Evolutionary conservation across 2,888 invertebrate genomes (phyloP).

Genomic region (Callinectes sapidus): DNA sequence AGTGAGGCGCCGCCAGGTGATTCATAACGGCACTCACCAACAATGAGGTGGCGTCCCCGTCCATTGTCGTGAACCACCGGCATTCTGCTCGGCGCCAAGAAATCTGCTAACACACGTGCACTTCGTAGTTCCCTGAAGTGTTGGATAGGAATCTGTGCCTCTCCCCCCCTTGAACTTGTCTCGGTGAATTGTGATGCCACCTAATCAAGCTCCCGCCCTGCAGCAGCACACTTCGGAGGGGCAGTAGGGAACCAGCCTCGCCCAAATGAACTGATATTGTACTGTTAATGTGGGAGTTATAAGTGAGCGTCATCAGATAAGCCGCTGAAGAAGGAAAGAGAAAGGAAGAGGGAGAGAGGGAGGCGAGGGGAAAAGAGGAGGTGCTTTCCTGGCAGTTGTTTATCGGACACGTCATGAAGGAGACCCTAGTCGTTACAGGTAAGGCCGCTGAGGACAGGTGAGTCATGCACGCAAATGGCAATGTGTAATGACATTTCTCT

Average conservation of each 20-base stretch:
- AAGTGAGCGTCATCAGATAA: background rate
- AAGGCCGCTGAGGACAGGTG: background rate
- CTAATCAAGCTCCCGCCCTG: background rate
- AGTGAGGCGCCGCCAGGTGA: background rate
- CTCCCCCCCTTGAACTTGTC: background rate
- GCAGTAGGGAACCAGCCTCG: background rate
- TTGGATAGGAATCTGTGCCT: background rate
- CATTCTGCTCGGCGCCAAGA: background rate
- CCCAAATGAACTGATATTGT: background rate
- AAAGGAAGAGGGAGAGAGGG: background rate
- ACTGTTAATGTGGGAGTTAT: background rate
- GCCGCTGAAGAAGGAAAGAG: background rate
- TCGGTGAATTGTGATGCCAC: background rate
- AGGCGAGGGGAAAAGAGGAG: background rate
- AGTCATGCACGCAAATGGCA: background rate
- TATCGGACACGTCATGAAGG: constrained; percentile 4
- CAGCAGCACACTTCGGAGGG: background rate
- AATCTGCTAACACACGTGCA: background rate
- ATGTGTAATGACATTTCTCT: background rate
- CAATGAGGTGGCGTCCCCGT: background rate
- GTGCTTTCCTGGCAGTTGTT: background rate
- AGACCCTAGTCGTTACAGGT: constrained; percentile 13
- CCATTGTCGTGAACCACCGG: background rate
- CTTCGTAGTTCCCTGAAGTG: background rate
- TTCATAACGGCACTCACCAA: background rate